Conservation (phyloP, 2,888 invertebrate genomes). For the Agrypnus murinus region DNA sequence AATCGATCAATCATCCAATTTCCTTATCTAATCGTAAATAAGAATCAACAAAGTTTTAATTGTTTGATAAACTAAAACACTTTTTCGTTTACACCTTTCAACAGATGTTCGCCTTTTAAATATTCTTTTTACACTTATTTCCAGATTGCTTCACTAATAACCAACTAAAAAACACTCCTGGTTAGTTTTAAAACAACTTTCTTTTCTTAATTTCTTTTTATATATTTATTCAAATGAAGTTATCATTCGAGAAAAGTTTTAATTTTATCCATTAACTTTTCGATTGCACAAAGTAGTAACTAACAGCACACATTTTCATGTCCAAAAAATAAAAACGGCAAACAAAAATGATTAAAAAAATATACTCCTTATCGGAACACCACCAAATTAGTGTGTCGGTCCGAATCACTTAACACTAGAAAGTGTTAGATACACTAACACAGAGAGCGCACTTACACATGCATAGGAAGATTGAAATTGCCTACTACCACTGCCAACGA, state of each 20-base stretch:
- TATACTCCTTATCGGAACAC: conserved; percentile 21
- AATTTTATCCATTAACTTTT: not conserved
- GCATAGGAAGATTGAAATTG: conserved; percentile 47
- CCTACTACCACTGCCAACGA: conserved; percentile 51
- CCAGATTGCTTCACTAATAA: conserved; percentile 24
- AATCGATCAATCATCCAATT: conserved; percentile 48
- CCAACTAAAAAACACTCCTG: conserved; percentile 20
- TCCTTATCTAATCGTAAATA: conserved; percentile 35
- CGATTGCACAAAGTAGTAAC: conserved; percentile 8
- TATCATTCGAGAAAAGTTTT: not conserved
- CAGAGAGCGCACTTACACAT: conserved; percentile 51
- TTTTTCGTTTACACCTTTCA: conserved; percentile 42
- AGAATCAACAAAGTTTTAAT: conserved; percentile 48
- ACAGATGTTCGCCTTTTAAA: conserved; percentile 49
- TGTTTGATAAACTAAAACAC: conserved; percentile 42
- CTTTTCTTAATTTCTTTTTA: conserved; percentile 33
- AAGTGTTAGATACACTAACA: conserved; percentile 45
- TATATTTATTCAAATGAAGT: too few species aligned
- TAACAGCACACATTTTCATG: conserved; percentile 1
- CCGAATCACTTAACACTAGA: conserved; percentile 44
- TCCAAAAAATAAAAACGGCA: conserved; percentile 12
- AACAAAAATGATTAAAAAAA: conserved; percentile 29
- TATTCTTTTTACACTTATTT: conserved; percentile 34
- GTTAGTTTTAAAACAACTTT: conserved; percentile 35
- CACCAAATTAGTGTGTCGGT: conserved; percentile 34